A percentile compares a stretch with the other conserved stretches of the same genome.
Conservation (phyloP, 2,797 vertebrate species). For the Acrossocheilus fasciatus region DNA sequence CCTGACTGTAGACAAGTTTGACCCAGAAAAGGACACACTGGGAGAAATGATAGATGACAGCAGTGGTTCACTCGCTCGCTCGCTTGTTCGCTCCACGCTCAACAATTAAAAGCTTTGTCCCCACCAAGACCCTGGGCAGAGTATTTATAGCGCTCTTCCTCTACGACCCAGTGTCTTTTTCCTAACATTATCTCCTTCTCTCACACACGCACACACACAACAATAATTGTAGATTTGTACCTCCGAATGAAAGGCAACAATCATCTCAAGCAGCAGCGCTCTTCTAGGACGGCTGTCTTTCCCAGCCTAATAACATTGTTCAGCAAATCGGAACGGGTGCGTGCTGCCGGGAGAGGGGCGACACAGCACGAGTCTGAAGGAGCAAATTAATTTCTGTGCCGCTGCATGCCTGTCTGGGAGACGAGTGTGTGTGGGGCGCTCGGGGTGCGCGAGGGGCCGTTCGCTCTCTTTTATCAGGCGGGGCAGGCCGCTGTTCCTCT, state of each 20-base stretch:
- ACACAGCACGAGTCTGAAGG: conserved; percentile 57
- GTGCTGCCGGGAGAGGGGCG: conserved; percentile 52
- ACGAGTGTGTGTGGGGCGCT: conserved; percentile 41
- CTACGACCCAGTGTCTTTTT: conserved; percentile 11
- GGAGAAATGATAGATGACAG: conserved; percentile 59
- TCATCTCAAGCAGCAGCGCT: conserved; percentile 46
- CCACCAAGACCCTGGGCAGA: conserved; percentile 38
- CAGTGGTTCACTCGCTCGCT: conserved; percentile 44
- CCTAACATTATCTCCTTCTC: conserved; percentile 6
- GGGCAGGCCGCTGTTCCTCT: conserved; percentile 57
- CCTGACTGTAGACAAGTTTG: conserved; percentile 49
- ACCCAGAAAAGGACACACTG: conserved; percentile 64
- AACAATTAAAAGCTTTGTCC: conserved; percentile 42
- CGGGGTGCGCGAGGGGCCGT: conserved; percentile 46
- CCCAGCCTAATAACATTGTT: conserved; percentile 64
- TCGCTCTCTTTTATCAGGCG: conserved; percentile 60
- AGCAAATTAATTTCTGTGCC: conserved; percentile 66
- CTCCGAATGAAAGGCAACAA: conserved; percentile 45
- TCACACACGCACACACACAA: conserved; percentile 32
- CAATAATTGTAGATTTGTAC: conserved; percentile 50
- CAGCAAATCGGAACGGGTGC: conserved; percentile 65
- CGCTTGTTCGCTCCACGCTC: conserved; percentile 3
- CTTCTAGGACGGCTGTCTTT: conserved; percentile 57
- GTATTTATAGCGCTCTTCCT: conserved; percentile 54
- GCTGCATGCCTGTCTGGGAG: conserved; percentile 56